Evolutionary conservation across 1,140 invertebrate genomes (phyloP), one percentile per base, ranked within the genome.

Genomic region (Drosophila gunungcola): DNA sequence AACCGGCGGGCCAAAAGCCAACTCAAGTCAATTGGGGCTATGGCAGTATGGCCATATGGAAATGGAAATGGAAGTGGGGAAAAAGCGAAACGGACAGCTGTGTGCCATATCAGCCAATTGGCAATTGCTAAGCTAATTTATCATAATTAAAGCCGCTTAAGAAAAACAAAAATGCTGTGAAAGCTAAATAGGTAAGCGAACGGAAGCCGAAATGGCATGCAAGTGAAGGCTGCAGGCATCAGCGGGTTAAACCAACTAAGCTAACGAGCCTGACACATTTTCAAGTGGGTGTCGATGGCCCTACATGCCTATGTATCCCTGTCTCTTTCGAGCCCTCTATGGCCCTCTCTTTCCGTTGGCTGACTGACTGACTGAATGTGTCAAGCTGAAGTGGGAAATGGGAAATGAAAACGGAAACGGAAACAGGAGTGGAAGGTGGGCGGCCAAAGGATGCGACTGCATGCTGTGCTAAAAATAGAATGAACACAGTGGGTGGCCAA

Each of bases 221-320:
- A 27, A 25, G 46, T 3, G 4, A 2, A 27, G 21, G 9, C 38
- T 16, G 9, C 36, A 42, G 45, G 32, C 55, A 46, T 16, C 27
- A 34, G 34, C 34, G 52, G 21, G 21, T 16, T 39, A 43, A 69
- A 10, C 52, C 57, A 55, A 72, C 67, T 45, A 42, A 57, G 69
- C 58, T 75, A 75, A 74, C 41, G 53, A 74, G 72, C 70, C 70
- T 75, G 72, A 75, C 73, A 75, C 72, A 53, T 57, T 67, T 75
- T 53, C 61, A 58, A 65, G 72, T 65, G 72, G 41, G 52, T 75
- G 60, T 58, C 52, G 60, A 65, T 57, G 52, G 29, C 41, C 32
- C 53, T 41, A 12, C 36, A 21, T 25, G 1, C 16, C 34, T 61
- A 1, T 32, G 11, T 12, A 7, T 21, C 53, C 3, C 10, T 57